Base-by-base conservation (phyloP, 2,113 vertebrate species). In the Ammodramus savannarum region DNA sequence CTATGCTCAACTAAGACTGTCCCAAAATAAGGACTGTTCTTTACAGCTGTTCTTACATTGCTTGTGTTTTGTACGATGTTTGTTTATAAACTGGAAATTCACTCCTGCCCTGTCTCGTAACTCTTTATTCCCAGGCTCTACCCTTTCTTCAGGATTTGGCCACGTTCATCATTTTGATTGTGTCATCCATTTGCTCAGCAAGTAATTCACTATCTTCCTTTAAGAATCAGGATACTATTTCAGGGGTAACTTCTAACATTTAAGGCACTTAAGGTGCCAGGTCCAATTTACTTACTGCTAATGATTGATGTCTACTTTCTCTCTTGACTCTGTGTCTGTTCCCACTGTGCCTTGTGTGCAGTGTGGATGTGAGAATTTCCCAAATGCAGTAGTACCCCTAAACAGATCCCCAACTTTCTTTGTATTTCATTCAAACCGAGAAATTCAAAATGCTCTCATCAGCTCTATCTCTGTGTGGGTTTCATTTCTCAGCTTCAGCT, bases 261-360 rank as follows among this genome's bases (percentile, higher is more conserved):
- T 97, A 97, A 97, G 75, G 81, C 96, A 96, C 96, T 98, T 97
- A 96, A 96, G 43, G 83, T 97, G 96, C 95, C 97, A 97, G 72
- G 44, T 97, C 85, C 86, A 95, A 96, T 97, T 97, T 97, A 96
- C 92, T 97, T 96, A 93, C 46, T 79, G 87, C 74, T 92, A 59
- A 89, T 97, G 97, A 97, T 72, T 31, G 58, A 97, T 96, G 73
- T 44, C 86, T 91, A 13, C 75, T 96, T 96, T 96, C 76, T 58
- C 41, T n/a, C 11, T 48, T 61, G 84, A 95, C 43, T 39, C 58
- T 26, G 10, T 29, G 44, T 63, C 48, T 39, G 17, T 68, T 85
- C 52, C 55, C 68, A 59, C 9, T 9, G 25, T 8, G 9, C 13
- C 39, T 26, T 22, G 14, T 10, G 34, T 44, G 26, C 57, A 39